Percentiles rank a stretch among this genome's conserved stretches.
Evolutionary conservation across 2,113 vertebrate genomes (phyloP).

Genomic region (Myotis yumanensis): DNA sequence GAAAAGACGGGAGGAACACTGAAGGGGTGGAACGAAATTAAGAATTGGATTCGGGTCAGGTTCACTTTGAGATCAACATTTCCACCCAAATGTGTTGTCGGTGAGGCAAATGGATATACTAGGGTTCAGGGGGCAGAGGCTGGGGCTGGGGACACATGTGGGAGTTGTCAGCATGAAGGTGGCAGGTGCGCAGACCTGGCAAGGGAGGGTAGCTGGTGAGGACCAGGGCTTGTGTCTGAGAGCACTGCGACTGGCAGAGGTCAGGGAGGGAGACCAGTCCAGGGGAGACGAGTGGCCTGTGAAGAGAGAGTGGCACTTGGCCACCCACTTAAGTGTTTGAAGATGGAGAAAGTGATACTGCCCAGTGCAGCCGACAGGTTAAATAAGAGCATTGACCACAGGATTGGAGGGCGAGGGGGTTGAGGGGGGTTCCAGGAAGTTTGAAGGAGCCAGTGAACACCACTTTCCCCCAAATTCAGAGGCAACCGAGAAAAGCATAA

Average conservation of each 20-base stretch:
- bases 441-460: not conserved
- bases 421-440: not conserved
- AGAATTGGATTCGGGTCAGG: not conserved
- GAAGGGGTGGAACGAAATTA: rapidly evolving
- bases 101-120: rapidly evolving
- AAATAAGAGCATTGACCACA: not conserved
- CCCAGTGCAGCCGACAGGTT: not conserved
- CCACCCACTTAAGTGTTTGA: not conserved
- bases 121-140: not conserved
- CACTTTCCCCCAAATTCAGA: not conserved
- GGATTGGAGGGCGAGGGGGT: not conserved
- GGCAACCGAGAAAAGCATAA: not conserved
- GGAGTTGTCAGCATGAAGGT: not conserved
- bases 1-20: not conserved
- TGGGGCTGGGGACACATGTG: not conserved
- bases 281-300: rapidly evolving
- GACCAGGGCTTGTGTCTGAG: not conserved
- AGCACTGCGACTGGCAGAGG: not conserved
- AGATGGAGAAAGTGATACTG: not conserved
- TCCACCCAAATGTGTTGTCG: rapidly evolving
- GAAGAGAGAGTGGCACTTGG: not conserved
- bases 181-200: not conserved
- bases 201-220: not conserved
- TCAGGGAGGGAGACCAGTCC: not conserved
- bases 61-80: not conserved